phyloP scores from a whole-genome alignment of 2,797 vertebrate genomes.

The Eulemur rubriventer region DNA sequence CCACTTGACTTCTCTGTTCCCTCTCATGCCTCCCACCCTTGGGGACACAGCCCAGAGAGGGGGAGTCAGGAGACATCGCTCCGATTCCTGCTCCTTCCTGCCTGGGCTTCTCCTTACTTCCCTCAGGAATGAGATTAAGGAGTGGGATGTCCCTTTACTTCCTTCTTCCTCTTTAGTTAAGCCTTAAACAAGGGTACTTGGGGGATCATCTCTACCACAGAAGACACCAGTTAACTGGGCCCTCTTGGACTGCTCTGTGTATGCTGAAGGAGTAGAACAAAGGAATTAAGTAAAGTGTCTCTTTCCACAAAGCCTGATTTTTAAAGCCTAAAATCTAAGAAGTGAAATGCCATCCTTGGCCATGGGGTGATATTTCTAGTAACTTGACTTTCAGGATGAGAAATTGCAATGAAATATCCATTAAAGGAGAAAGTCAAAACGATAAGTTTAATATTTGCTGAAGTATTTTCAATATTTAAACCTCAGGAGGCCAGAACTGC shows the following conservation, averaged over 20 bases:
- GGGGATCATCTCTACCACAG: background rate
- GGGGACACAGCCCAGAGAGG: background rate
- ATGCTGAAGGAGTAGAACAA: background rate
- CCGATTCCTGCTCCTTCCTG: background rate
- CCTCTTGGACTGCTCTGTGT: background rate
- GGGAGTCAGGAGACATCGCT: background rate
- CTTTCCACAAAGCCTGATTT: background rate
- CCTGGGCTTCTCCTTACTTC: background rate
- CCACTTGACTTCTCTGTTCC: background rate
- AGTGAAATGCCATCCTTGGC: background rate
- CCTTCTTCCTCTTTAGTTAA: background rate
- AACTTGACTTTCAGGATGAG: background rate
- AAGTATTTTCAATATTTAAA: background rate
- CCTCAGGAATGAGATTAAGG: background rate
- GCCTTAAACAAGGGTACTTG: background rate
- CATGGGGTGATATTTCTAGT: background rate
- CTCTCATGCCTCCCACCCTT: background rate
- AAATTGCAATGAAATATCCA: background rate
- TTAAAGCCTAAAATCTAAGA: background rate
- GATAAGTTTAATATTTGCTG: background rate
- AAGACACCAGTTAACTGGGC: background rate
- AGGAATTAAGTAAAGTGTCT: background rate
- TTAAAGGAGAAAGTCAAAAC: background rate
- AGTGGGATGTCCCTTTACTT: background rate
- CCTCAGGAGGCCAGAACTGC: background rate